Evolutionary conservation across 1,140 invertebrate species (phyloP).

Genomic region (Eriosoma lanigerum): DNA sequence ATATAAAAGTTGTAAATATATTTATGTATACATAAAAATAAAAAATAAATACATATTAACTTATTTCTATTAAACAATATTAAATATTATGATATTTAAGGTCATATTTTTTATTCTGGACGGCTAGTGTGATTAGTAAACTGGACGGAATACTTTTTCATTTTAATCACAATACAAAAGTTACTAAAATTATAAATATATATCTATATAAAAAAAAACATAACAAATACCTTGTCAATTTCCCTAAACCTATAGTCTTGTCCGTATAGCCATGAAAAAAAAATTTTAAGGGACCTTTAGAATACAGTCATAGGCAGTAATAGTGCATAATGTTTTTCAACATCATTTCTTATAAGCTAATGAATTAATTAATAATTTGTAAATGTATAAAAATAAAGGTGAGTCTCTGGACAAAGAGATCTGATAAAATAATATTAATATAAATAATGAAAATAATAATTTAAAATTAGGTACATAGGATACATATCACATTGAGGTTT

Average conservation of each 20-base stretch:
- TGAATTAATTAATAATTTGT: constrained; percentile 25
- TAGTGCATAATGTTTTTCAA: not conserved
- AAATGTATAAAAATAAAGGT: not conserved
- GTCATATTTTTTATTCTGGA: constrained; percentile 8
- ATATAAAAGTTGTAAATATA: constrained; percentile 35
- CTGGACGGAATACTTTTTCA: constrained; percentile 46
- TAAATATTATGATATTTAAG: not conserved
- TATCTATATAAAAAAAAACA: constrained; percentile 31
- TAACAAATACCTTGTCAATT: constrained; percentile 39
- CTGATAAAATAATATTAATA: constrained; percentile 26
- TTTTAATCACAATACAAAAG: constrained; percentile 35
- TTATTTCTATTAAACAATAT: not conserved
- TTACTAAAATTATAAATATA: not conserved
- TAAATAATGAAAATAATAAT: constrained; percentile 23
- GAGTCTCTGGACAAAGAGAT: constrained; percentile 32
- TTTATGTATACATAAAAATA: constrained; percentile 14
- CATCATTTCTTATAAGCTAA: not conserved
- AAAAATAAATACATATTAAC: constrained; percentile 25
- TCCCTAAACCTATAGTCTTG: constrained; percentile 38
- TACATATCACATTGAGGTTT: constrained; percentile 75
- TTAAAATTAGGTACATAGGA: constrained; percentile 36
- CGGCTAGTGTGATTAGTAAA: constrained; percentile 35
- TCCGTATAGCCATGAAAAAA: constrained; percentile 17
- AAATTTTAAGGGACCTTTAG: not conserved
- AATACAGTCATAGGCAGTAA: constrained; percentile 44